phyloP scores from a whole-genome alignment of 2,797 vertebrate species.

The Muscicapa striata region DNA sequence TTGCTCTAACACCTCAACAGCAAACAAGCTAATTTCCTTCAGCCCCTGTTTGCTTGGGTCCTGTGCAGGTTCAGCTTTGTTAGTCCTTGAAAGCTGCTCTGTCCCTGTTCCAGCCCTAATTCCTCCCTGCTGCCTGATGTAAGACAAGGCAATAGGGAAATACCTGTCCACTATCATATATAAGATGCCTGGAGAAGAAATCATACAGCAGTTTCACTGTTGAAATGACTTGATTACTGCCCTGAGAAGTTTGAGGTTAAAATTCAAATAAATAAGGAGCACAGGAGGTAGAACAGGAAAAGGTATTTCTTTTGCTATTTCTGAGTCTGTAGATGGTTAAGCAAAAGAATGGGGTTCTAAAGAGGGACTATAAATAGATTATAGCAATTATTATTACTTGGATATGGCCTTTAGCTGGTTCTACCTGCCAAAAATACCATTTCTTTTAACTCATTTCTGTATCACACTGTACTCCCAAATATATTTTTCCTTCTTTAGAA shows the following conservation, averaged over 20 bases:
- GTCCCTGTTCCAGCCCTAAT: background rate
- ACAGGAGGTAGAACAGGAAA: background rate
- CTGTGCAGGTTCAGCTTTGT: background rate
- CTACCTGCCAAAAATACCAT: background rate
- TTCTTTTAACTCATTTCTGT: slow-evolving; percentile 19
- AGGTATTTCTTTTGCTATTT: background rate
- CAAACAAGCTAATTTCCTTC: background rate
- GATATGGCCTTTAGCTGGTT: background rate
- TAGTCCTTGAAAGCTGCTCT: background rate
- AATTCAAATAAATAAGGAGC: background rate
- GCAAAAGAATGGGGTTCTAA: slow-evolving; percentile 3
- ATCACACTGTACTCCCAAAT: slow-evolving; percentile 13
- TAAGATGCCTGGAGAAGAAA: background rate
- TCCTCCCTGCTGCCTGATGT: background rate
- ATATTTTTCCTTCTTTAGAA: slow-evolving; percentile 23
- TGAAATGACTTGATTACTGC: background rate
- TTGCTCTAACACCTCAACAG: background rate
- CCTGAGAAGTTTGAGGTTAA: background rate
- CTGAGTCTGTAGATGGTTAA: background rate
- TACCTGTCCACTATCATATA: background rate
- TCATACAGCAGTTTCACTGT: background rate
- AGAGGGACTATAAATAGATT: background rate
- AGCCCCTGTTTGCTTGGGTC: background rate
- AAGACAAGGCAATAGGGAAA: background rate
- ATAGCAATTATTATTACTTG: slow-evolving; percentile 3